phyloP scores from a whole-genome alignment of 2,113 vertebrate species.

The Panurus biarmicus region DNA sequence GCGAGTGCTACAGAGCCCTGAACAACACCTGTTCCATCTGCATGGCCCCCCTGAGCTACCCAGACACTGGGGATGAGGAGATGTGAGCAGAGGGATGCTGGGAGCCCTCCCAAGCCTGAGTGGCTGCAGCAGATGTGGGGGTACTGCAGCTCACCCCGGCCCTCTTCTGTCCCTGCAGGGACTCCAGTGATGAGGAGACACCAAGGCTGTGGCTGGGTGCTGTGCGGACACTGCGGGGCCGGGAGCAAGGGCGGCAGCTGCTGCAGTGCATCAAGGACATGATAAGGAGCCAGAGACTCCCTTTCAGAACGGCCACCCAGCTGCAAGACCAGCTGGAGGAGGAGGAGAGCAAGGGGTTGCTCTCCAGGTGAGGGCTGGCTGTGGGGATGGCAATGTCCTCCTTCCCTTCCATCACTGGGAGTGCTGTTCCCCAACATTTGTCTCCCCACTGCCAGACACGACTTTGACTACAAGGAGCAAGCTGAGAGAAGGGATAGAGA shows the following conservation, averaged over 20 bases:
- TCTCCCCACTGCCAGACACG: neutral
- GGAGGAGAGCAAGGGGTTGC: neutral
- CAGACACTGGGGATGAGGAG: constrained; percentile 68
- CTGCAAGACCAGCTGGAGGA: neutral
- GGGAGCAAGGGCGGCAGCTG: neutral
- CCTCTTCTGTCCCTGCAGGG: constrained; percentile 53
- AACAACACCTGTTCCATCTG: constrained; percentile 70
- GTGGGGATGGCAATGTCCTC: neutral
- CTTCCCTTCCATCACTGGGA: neutral
- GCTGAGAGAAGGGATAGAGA: neutral
- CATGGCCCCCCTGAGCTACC: constrained; percentile 58
- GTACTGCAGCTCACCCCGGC: neutral
- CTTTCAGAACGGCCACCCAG: neutral
- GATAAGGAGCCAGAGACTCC: neutral
- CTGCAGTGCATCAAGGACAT: neutral
- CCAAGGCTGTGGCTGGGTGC: constrained; percentile 38
- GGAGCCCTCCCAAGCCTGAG: neutral
- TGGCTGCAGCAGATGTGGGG: neutral
- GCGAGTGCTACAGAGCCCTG: constrained; percentile 69
- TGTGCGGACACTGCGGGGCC: neutral
- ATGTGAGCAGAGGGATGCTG: constrained; percentile 67
- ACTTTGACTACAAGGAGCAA: neutral
- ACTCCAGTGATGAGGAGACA: constrained; percentile 81
- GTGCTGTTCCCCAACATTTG: neutral
- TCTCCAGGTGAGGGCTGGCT: neutral